Percentiles rank a stretch among this genome's conserved stretches.
Evolutionary conservation across 2,888 invertebrate species (phyloP).

Genomic region (Ichneumon xanthorius): DNA sequence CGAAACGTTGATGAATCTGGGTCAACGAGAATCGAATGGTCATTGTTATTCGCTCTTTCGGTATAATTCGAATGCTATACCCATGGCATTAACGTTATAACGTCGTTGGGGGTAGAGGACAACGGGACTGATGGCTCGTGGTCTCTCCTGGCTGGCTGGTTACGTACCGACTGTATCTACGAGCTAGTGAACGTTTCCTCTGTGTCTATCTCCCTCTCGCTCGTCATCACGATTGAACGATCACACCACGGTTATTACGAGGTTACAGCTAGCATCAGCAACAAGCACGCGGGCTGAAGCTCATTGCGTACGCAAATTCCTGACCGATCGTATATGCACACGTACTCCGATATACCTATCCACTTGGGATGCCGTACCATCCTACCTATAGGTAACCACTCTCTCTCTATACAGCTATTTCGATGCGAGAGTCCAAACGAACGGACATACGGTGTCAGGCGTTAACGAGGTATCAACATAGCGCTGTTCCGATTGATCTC

Average conservation of each 20-base stretch:
- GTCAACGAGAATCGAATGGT: conserved; percentile 78
- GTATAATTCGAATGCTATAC: conserved; percentile 69
- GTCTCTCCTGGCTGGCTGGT: conserved; percentile 41
- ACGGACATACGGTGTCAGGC: conserved; percentile 51
- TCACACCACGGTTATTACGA: conserved; percentile 64
- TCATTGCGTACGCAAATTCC: conserved; percentile 71
- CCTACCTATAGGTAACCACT: conserved; percentile 14
- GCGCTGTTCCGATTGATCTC: conserved; percentile 50
- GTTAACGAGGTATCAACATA: conserved; percentile 54
- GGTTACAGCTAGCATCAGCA: conserved; percentile 40
- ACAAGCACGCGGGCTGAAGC: conserved; percentile 55
- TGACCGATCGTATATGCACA: conserved; percentile 34
- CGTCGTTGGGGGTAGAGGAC: conserved; percentile 33
- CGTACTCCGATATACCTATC: conserved; percentile 10
- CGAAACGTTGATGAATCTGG: conserved; percentile 74
- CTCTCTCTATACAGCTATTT: conserved; percentile 1
- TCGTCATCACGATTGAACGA: conserved; percentile 57
- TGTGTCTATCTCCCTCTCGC: conserved; percentile 3
- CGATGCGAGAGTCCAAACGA: conserved; percentile 14
- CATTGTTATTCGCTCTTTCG: conserved; percentile 79
- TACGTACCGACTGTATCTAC: conserved; percentile 26
- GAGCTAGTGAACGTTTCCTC: conserved; percentile 2
- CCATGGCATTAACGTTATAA: conserved; percentile 73
- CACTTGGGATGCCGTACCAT: conserved; percentile 1
- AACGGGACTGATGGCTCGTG: conserved; percentile 32